Conservation (phyloP, 2,888 invertebrate species). For the Abscondita cerata region DNA sequence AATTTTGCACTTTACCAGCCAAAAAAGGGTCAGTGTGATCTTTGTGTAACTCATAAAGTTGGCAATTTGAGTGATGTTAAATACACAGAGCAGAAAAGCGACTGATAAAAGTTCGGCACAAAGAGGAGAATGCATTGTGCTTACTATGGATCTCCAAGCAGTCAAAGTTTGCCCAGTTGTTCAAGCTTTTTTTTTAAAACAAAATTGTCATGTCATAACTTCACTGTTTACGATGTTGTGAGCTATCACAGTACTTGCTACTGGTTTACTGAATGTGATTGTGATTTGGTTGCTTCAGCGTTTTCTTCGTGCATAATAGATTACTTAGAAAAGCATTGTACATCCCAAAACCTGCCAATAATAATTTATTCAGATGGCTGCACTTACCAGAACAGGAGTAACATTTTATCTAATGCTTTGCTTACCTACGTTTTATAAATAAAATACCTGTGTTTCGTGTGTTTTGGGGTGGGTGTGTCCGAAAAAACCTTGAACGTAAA, state of each 20-base stretch:
- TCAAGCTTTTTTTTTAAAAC: slow-evolving; percentile 41
- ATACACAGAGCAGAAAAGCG: slow-evolving; percentile 25
- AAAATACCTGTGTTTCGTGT: background rate
- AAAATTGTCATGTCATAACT: slow-evolving; percentile 30
- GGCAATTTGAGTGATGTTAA: slow-evolving; percentile 22
- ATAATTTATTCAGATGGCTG: slow-evolving; percentile 12
- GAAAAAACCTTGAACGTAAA: background rate
- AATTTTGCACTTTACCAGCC: slow-evolving; percentile 40
- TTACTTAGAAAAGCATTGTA: background rate
- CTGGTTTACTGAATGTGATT: slow-evolving; percentile 41
- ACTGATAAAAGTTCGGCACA: slow-evolving; percentile 24
- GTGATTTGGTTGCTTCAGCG: slow-evolving; percentile 10
- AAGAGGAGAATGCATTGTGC: slow-evolving; percentile 14
- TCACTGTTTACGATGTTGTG: slow-evolving; percentile 41
- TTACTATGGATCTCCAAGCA: slow-evolving; percentile 35
- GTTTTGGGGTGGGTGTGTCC: slow-evolving; percentile 1
- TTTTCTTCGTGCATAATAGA: slow-evolving; percentile 3
- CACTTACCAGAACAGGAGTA: slow-evolving; percentile 7
- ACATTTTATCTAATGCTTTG: slow-evolving; percentile 8
- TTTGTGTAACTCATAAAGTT: slow-evolving; percentile 11
- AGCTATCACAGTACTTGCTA: slow-evolving; percentile 40
- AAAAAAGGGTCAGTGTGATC: slow-evolving; percentile 42
- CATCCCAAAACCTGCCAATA: background rate
- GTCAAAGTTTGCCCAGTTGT: slow-evolving; percentile 33
- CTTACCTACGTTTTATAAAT: background rate